Evolutionary conservation across 2,888 invertebrate species (phyloP).

Genomic region (Cheilosia grossa): DNA sequence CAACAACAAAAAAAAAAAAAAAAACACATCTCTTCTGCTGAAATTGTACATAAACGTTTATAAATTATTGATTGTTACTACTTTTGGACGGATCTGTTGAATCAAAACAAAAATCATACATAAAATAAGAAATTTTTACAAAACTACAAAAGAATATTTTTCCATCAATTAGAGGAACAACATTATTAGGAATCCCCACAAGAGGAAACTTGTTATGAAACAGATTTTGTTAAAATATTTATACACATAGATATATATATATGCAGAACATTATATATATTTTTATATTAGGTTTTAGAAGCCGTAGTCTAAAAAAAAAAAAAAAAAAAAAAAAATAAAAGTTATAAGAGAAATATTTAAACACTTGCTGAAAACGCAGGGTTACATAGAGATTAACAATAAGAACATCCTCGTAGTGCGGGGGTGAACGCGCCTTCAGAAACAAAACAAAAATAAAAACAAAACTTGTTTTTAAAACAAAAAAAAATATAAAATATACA

Average conservation of each 20-base stretch:
- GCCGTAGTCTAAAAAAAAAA: conserved; percentile 20
- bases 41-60: conserved; percentile 4
- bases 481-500: conserved; percentile 41
- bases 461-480: conserved; percentile 19
- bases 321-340: neutral
- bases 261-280: conserved; percentile 67
- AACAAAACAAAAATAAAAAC: conserved; percentile 36
- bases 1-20: conserved; percentile 29
- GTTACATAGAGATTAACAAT: conserved; percentile 53
- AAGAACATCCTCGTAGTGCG: conserved; percentile 47
- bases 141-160: conserved; percentile 50
- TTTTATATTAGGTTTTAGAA: conserved; percentile 63
- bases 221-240: conserved; percentile 72
- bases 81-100: conserved; percentile 54
- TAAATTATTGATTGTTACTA: conserved; percentile 55
- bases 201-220: conserved; percentile 57
- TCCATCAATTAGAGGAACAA: conserved; percentile 24
- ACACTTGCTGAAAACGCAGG: conserved; percentile 41
- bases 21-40: conserved; percentile 32
- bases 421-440: conserved; percentile 52
- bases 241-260: conserved; percentile 53
- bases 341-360: conserved; percentile 50
- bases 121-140: neutral
- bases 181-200: conserved; percentile 20
- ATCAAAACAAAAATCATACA: conserved; percentile 22